Percentiles rank a stretch among this genome's conserved stretches.
Evolutionary conservation across 2,888 invertebrate species (phyloP).

Genomic region (Drosophila seclusa): DNA sequence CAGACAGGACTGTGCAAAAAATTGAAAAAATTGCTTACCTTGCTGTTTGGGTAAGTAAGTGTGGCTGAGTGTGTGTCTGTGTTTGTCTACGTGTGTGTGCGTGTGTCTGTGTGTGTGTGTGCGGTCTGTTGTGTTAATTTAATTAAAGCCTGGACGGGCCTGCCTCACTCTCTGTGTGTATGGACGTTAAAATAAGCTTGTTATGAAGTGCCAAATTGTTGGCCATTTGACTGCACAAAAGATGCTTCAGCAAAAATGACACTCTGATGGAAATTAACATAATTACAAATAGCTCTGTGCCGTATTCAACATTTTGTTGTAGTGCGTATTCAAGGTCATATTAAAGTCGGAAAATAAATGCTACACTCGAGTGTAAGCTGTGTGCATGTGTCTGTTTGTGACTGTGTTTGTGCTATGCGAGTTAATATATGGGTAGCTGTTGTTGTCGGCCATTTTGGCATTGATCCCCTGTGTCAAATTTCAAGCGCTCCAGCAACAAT

Average conservation of each 20-base stretch:
- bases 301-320: constrained; percentile 3
- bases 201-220: constrained; percentile 65
- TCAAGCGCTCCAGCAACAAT: constrained; percentile 40
- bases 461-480: constrained; percentile 56
- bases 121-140: constrained; percentile 75
- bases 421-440: constrained; percentile 14
- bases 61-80: background rate
- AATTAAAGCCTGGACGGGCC: constrained; percentile 59
- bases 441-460: constrained; percentile 35
- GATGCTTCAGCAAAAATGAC: constrained; percentile 30
- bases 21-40: constrained; percentile 65
- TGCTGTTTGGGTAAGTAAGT: constrained; percentile 41
- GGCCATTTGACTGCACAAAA: constrained; percentile 47
- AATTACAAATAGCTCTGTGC: constrained; percentile 40
- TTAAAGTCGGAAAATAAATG: constrained; percentile 48
- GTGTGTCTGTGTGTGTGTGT: constrained; percentile 36
- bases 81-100: constrained; percentile 3
- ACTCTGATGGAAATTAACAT: constrained; percentile 40
- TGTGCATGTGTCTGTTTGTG: background rate
- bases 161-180: constrained; percentile 11
- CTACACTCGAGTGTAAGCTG: constrained; percentile 18
- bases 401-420: background rate
- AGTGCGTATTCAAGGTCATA: constrained; percentile 46
- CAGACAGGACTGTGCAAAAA: constrained; percentile 47
- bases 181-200: constrained; percentile 33